Evolutionary conservation across 2,113 vertebrate species (phyloP).

Genomic region (Dromas ardeola): DNA sequence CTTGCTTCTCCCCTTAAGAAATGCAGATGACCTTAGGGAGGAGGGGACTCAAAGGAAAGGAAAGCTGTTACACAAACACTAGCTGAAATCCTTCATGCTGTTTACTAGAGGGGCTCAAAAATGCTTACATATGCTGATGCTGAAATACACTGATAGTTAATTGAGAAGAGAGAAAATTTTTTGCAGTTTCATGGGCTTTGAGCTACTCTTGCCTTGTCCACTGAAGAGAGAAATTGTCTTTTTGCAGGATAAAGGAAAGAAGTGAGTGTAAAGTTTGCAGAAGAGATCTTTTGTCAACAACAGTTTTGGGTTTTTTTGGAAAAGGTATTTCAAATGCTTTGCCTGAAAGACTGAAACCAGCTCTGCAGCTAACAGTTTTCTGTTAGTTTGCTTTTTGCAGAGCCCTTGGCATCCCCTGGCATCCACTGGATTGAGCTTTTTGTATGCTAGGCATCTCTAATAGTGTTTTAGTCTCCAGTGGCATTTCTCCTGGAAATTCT

Average conservation of each 20-base stretch:
- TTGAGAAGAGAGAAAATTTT: neutral
- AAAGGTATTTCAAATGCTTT: neutral
- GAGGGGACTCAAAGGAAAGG: neutral
- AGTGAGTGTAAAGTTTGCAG: neutral
- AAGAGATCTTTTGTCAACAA: neutral
- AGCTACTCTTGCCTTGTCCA: neutral
- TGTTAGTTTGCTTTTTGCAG: neutral
- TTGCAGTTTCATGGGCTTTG: neutral
- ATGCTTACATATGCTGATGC: neutral
- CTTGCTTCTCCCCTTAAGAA: neutral
- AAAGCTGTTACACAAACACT: neutral
- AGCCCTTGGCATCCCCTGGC: neutral
- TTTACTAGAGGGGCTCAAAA: neutral
- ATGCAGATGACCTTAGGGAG: neutral
- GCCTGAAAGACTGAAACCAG: neutral
- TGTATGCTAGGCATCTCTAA: neutral
- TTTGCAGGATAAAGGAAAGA: neutral
- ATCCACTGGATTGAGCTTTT: neutral
- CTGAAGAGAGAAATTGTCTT: neutral
- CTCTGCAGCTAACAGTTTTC: neutral
- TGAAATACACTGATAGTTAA: neutral
- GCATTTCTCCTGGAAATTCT: neutral
- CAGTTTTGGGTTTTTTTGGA: neutral
- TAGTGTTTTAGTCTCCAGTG: neutral
- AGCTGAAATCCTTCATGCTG: neutral